A percentile compares a stretch with the other conserved stretches of the same genome.
phyloP scores from a whole-genome alignment of 2,888 invertebrate genomes.

The Lasioglossum oenotherae region DNA sequence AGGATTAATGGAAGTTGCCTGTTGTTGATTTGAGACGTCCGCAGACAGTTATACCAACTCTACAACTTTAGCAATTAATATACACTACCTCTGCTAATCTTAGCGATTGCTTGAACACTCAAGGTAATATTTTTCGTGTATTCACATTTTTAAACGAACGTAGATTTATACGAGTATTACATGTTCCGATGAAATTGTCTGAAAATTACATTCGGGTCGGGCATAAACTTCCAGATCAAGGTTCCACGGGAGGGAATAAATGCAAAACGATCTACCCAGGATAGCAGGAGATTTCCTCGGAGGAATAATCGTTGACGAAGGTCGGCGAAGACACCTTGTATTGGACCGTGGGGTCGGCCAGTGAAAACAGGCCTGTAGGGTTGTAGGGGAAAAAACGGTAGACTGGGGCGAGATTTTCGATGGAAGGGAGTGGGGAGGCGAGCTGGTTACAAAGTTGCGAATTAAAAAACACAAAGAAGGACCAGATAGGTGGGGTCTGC shows the following conservation, averaged over 20 bases:
- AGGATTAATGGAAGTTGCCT: too few relatives aligned
- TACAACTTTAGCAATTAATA: too few relatives aligned
- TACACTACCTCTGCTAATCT: too few relatives aligned
- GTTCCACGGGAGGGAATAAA: slow-evolving; percentile 44
- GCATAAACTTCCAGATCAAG: slow-evolving; percentile 39
- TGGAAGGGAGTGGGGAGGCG: slow-evolving; percentile 34
- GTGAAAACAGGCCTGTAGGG: slow-evolving; percentile 42
- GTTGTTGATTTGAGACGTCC: too few relatives aligned
- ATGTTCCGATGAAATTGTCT: not conserved
- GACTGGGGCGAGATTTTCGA: slow-evolving; percentile 60
- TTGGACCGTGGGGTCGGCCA: slow-evolving; percentile 53
- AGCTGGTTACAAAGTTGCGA: slow-evolving; percentile 80
- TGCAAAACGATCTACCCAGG: slow-evolving; percentile 44
- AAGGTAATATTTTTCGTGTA: too few relatives aligned
- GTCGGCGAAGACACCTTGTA: slow-evolving; percentile 52
- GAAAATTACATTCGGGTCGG: slow-evolving; percentile 20
- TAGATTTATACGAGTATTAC: too few relatives aligned
- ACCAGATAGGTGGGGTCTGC: slow-evolving; percentile 62
- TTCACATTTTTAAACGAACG: too few relatives aligned
- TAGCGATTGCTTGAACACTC: too few relatives aligned
- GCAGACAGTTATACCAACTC: too few relatives aligned
- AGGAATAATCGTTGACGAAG: slow-evolving; percentile 70
- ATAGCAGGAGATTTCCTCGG: slow-evolving; percentile 46
- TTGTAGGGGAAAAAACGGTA: slow-evolving; percentile 13
- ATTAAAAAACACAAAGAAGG: slow-evolving; percentile 82